These are phyloP conservation scores for Thoracochromis brauschi DNA, from an alignment of 2,113 vertebrate species.

Conservation along the genomic window DNA sequence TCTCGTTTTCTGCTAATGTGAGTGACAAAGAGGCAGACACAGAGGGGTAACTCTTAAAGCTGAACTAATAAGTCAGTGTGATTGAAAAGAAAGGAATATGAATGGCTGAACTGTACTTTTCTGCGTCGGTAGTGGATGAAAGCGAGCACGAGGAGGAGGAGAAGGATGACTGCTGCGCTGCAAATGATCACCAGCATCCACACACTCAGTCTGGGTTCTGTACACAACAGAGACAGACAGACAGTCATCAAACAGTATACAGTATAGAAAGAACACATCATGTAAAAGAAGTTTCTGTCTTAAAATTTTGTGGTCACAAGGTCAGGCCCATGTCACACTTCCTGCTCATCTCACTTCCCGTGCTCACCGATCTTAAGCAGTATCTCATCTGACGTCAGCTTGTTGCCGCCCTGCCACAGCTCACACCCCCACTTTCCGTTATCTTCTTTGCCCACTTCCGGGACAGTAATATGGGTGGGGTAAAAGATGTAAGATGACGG, in stretches of 20 bases:
- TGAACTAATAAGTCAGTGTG: background rate
- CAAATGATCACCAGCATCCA: constrained; percentile 58
- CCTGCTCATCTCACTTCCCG: constrained; percentile 28
- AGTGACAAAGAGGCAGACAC: background rate
- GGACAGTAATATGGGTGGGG: background rate
- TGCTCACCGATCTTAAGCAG: constrained; percentile 60
- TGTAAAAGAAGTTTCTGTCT: background rate
- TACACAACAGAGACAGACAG: background rate
- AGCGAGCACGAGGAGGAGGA: constrained; percentile 49
- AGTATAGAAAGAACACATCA: background rate
- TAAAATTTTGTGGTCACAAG: background rate
- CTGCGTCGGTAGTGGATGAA: constrained; percentile 34
- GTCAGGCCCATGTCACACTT: constrained; percentile 15
- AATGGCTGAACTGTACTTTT: constrained; percentile 28
- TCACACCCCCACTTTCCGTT: constrained; percentile 56
- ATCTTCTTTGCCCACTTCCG: background rate
- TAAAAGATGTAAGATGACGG: fast-evolving
- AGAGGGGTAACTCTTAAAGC: background rate
- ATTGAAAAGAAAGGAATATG: background rate
- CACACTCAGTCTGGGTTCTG: constrained; percentile 37
- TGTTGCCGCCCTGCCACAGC: background rate
- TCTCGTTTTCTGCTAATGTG: constrained; percentile 23
- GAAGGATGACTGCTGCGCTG: constrained; percentile 22
- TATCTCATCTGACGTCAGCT: constrained; percentile 19
- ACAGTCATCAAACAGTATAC: background rate